Evolutionary conservation across 2,888 invertebrate genomes (phyloP).

Genomic region (Dicranocentrus wangi): DNA sequence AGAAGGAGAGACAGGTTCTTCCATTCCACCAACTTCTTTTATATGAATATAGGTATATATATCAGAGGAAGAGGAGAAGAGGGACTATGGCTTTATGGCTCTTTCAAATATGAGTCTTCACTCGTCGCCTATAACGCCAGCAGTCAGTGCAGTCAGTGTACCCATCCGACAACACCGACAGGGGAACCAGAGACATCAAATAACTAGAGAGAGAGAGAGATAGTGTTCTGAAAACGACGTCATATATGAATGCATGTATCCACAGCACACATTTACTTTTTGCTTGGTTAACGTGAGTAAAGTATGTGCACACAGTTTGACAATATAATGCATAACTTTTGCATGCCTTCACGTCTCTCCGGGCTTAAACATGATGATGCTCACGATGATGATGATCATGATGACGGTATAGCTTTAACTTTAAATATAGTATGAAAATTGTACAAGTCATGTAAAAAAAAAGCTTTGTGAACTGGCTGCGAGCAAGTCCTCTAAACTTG

Average conservation of each 20-base stretch:
- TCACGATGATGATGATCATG: too few relatives aligned
- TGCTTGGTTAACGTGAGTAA: too few relatives aligned
- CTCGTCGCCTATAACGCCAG: not conserved
- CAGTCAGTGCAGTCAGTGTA: conserved; percentile 3
- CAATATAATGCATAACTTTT: conserved; percentile 37
- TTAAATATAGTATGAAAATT: conserved; percentile 23
- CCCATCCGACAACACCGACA: conserved; percentile 49
- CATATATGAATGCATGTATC: too few relatives aligned
- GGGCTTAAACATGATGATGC: conserved; percentile 26
- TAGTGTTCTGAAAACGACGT: too few relatives aligned
- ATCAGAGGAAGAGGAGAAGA: not conserved
- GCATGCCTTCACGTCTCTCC: conserved; percentile 61
- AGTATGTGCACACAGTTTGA: not conserved
- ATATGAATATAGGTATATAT: too few relatives aligned
- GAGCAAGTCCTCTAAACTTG: conserved; percentile 31
- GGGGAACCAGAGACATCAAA: conserved; percentile 52
- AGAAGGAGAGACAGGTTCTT: too few relatives aligned
- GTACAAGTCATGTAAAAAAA: conserved; percentile 1
- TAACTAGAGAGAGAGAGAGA: not conserved
- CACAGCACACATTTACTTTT: too few relatives aligned
- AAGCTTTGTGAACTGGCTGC: conserved; percentile 40
- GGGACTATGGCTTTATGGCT: too few relatives aligned
- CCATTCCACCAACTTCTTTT: too few relatives aligned
- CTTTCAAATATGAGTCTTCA: not conserved
- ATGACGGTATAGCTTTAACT: conserved; percentile 29